Percentiles rank a stretch among this genome's conserved stretches.
Conservation (phyloP, 2,888 invertebrate genomes). For the Heteropelma amictum region DNA sequence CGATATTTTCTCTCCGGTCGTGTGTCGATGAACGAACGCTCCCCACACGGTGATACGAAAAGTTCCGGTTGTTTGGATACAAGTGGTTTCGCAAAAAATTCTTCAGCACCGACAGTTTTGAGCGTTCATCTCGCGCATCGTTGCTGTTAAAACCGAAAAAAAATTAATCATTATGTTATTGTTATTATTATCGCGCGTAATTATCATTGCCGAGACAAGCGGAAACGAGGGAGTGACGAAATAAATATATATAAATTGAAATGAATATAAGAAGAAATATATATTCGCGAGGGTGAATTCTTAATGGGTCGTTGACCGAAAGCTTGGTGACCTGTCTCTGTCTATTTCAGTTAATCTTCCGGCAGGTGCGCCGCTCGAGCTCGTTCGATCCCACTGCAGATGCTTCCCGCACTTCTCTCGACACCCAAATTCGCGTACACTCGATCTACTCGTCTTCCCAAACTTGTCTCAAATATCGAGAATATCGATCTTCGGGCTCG, state of each 20-base stretch:
- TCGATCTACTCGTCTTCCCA: background rate
- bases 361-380: slow-evolving; percentile 49
- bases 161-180: background rate
- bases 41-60: background rate
- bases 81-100: too few species aligned
- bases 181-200: too few species aligned
- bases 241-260: background rate
- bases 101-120: too few species aligned
- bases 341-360: slow-evolving; percentile 46
- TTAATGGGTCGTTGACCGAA: slow-evolving; percentile 32
- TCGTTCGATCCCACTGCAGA: slow-evolving; percentile 49
- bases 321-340: slow-evolving; percentile 43
- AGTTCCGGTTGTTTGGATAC: background rate
- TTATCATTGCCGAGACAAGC: too few species aligned
- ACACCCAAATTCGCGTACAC: background rate
- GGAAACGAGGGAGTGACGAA: too few species aligned
- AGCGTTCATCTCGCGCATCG: too few species aligned
- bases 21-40: background rate
- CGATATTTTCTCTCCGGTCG: background rate
- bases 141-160: background rate
- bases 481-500: slow-evolving; percentile 1
- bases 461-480: background rate
- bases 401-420: slow-evolving; percentile 13
- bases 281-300: background rate
- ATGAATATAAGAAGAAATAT: background rate